These are phyloP conservation scores for Meandrusa payeni DNA, from an alignment of 2,888 invertebrate species.

Conservation along the genomic window DNA sequence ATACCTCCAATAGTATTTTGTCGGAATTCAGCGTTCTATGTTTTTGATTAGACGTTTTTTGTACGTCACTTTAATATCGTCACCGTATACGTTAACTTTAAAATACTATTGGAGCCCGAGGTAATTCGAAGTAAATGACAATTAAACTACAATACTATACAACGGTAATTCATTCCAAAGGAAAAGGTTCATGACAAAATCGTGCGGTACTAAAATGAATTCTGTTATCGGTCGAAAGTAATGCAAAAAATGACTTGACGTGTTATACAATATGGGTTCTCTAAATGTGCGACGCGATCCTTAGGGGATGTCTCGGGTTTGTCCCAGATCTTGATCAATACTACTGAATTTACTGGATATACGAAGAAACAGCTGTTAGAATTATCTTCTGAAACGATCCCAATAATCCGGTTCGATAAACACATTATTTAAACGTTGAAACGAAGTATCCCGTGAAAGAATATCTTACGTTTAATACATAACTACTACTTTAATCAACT, in stretches of 20 bases:
- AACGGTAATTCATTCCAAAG: slow-evolving; percentile 25
- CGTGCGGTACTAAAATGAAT: slow-evolving; percentile 22
- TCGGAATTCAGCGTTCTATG: neutral
- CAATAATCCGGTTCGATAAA: no score
- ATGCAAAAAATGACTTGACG: neutral
- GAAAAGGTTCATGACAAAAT: slow-evolving; percentile 14
- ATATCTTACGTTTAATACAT: no score
- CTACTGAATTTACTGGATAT: no score
- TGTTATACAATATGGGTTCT: no score
- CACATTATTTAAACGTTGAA: no score
- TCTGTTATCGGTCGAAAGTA: neutral
- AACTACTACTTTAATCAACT: no score
- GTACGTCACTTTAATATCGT: neutral
- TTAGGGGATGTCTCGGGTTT: no score
- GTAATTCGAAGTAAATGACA: slow-evolving; percentile 27
- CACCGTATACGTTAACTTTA: neutral
- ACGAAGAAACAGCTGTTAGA: no score
- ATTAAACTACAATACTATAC: slow-evolving; percentile 29
- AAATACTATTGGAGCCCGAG: slow-evolving; percentile 72
- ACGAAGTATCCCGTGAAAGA: no score
- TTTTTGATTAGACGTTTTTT: neutral
- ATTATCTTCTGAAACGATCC: no score
- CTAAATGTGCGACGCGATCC: no score
- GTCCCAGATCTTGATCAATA: no score
- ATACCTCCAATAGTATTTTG: slow-evolving; percentile 75